phyloP scores from a whole-genome alignment of 2,888 invertebrate genomes.

The Acrocyrtus sp. region DNA sequence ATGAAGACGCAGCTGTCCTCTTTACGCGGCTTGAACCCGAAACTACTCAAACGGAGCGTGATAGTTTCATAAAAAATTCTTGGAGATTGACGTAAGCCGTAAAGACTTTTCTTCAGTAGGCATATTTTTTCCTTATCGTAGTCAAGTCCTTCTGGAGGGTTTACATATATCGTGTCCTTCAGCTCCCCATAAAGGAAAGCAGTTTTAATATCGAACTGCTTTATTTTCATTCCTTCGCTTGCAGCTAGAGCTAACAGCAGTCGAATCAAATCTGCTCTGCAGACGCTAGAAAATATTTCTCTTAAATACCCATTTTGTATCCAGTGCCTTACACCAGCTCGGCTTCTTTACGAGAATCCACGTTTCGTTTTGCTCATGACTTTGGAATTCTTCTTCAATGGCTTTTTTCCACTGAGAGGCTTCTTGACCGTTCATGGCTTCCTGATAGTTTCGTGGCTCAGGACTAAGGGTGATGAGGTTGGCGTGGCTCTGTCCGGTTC shows the following conservation, averaged over 20 bases:
- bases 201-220: constrained; percentile 23
- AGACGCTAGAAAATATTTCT: constrained; percentile 42
- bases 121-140: constrained; percentile 32
- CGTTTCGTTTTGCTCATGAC: constrained; percentile 1
- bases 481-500: constrained; percentile 5
- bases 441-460: constrained; percentile 7
- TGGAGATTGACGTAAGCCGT: constrained; percentile 59
- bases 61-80: constrained; percentile 54
- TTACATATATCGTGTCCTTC: constrained; percentile 64
- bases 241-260: constrained; percentile 26
- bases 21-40: constrained; percentile 22
- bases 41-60: constrained; percentile 12
- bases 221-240: constrained; percentile 5
- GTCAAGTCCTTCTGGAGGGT: constrained; percentile 61
- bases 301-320: constrained; percentile 30
- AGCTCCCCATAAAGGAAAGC: constrained; percentile 34
- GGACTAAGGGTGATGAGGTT: not conserved
- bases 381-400: constrained; percentile 42
- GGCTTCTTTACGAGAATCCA: constrained; percentile 31
- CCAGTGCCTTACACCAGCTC: not conserved
- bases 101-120: constrained; percentile 47
- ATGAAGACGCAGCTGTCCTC: constrained; percentile 55
- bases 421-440: not conserved
- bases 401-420: constrained; percentile 34
- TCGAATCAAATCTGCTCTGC: constrained; percentile 44